phyloP scores from a whole-genome alignment of 2,797 vertebrate species.

The Phylloscopus collybita region DNA sequence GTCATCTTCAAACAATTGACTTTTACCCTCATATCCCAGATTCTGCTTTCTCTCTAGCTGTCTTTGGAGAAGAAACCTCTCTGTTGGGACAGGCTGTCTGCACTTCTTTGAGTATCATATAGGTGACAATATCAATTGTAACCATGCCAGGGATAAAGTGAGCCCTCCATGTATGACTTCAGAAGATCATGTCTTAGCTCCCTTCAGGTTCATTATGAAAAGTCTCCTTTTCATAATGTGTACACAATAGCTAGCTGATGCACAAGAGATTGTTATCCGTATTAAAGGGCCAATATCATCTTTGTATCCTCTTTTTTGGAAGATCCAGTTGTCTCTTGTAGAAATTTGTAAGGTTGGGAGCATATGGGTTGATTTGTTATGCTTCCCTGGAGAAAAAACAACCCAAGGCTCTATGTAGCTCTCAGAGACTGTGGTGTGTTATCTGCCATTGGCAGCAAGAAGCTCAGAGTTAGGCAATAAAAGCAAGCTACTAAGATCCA shows the following conservation, averaged over 20 bases:
- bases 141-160: neutral
- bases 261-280: neutral
- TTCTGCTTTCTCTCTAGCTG: neutral
- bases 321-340: neutral
- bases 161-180: neutral
- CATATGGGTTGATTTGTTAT: neutral
- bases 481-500: neutral
- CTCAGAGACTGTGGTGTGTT: neutral
- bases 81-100: neutral
- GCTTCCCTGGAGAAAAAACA: neutral
- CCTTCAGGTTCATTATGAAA: neutral
- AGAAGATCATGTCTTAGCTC: neutral
- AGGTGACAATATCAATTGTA: neutral
- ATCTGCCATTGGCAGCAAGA: neutral
- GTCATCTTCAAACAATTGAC: neutral
- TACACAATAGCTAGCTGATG: neutral
- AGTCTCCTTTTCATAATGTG: neutral
- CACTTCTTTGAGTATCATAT: neutral
- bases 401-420: neutral
- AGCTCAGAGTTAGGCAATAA: neutral
- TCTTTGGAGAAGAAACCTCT: neutral
- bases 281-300: neutral
- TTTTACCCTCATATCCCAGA: neutral
- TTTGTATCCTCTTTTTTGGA: neutral
- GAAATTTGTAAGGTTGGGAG: neutral